Base-by-base conservation (phyloP, 1,140 invertebrate species). In the Sesamia nonagrioides region DNA sequence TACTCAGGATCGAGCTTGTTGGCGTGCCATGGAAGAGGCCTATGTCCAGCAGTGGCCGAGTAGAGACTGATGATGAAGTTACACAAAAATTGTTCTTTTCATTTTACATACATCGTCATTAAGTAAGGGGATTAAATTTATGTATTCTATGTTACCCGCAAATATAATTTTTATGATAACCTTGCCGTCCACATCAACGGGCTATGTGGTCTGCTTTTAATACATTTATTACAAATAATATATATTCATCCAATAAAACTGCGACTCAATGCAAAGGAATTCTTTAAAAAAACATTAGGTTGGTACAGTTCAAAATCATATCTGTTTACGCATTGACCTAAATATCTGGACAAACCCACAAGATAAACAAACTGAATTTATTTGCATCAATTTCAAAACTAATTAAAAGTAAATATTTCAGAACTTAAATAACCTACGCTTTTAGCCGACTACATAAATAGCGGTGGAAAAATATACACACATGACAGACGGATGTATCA, bases 151-250 rank as follows among this genome's bases (percentile, higher is more conserved):
- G n/a, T n/a, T n/a, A n/a, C n/a, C n/a, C n/a, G 7, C 21, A 35
- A 15, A 21, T 21, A 13, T 11, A 35, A 35, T 6, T 2, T 15
- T 27, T 15, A 33, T 60, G 27, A 0, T 60, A 9, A 60, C 1
- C 54, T 17, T 21, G 8, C 21, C 17, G 27, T 33, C 56, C 56
- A 13, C 56, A 35, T 6, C 17, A 33, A 13, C 33, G 56, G 9
- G 9, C 3, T 54, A 60, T 60, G 6, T 35, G 56, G 18, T 33
- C 56, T 27, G 35, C 18, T 33, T 60, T 15, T 8, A 37, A 56
- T 8, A 27, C 21, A n/a, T 61, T 61, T 61, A 61, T 61, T 33
- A 61, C 33, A n/a, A 61, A 35, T 61, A 35, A 60, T 35, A 60
- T 37, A 61, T n/a, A n/a, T n/a, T n/a, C 15, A 37, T 15, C 58